Evolutionary conservation across 2,888 invertebrate genomes (phyloP), one percentile per base, ranked within the genome.

Genomic region (Pachycephus smyrnensis): DNA sequence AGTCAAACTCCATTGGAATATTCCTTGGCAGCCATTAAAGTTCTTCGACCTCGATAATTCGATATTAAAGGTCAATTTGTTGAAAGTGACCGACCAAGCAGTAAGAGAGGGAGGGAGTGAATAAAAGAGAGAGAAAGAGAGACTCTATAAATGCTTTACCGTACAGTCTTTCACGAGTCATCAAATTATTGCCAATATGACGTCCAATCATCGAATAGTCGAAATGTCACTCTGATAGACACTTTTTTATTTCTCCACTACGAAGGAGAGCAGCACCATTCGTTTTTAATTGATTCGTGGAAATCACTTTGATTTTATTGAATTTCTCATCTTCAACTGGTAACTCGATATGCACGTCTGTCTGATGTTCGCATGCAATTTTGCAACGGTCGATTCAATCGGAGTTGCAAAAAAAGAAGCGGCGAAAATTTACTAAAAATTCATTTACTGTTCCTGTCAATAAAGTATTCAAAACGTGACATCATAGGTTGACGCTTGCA

Each of bases 81-180:
- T 55, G 40, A 55, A 23, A 55, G 40, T 23, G 40, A 55, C 40
- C 23, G 40, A 55, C 23, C 40, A 9, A 6, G 40, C 40, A 23
- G 40, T 40, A 75, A 76, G 35, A 75, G 73, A 76, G 30, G 40
- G 32, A 74, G 36, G 74, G 30, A 33, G 37, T 69, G 73, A 79
- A 76, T 31, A 71, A 73, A 1, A 37, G 9, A 35, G 12, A 69
- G 12, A 69, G 55, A 55, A 31, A 68, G 75, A 80, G 68, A 37
- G 73, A 68, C 36, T 55, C 73, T 76, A 71, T n/a, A 31, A 40
- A 68, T 31, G 33, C 33, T 73, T 77, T 77, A 55, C 15, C 6
- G 40, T 55, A 55, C 40, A 55, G 23, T 55, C 40, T 55, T 23
- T 15, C 15, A 55, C 40, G 40, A 23, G 6, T 55, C 40, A 23